Evolutionary conservation across 2,113 vertebrate species (phyloP), one percentile per base, ranked within the genome.

Genomic region (Peucedramus taeniatus): DNA sequence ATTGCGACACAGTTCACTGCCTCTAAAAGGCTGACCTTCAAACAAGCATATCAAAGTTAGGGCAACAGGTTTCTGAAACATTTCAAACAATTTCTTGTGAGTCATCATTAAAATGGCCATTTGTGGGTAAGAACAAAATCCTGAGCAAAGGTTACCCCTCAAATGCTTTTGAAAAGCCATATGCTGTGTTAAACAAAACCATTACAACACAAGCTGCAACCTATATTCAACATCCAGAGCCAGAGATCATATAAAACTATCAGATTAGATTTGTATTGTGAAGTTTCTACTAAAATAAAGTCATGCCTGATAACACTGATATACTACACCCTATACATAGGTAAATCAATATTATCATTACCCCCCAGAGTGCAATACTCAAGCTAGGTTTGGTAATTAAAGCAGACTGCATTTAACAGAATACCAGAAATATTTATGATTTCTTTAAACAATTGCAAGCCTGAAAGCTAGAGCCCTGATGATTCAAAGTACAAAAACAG

Each of bases 381-480:
- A 75, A 80, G 47, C 61, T 63, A 82, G 10, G 13, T 27, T 61
- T 78, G 44, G 39, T 49, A 70, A 96, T 83, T 92, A 87, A 83
- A 93, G 75, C 71, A 89, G 88, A 94, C 23, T 31, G 50, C n/a
- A 40, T 82, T 94, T 88, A 90, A 85, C 66, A 87, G 51, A 87
- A 56, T 45, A 78, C 45, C 70, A 74, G 56, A 92, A 96, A 86
- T 95, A 86, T 96, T 94, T 87, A 96, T 68, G 35, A 78, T n/a
- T 42, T 95, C 92, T 89, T 97, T 82, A 95, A 92, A 89, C 66
- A 80, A 89, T 33, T 77, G 78, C 45, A 74, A 72, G 57, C 31
- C 66, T 83, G 91, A 85, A 83, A 88, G 77, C 87, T 85, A 81
- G 40, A 82, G 71, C n/a, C n/a, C 51, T 27, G 26, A 53, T 83